Evolutionary conservation across 2,113 vertebrate genomes (phyloP).

Genomic region (Xenopus laevis): DNA sequence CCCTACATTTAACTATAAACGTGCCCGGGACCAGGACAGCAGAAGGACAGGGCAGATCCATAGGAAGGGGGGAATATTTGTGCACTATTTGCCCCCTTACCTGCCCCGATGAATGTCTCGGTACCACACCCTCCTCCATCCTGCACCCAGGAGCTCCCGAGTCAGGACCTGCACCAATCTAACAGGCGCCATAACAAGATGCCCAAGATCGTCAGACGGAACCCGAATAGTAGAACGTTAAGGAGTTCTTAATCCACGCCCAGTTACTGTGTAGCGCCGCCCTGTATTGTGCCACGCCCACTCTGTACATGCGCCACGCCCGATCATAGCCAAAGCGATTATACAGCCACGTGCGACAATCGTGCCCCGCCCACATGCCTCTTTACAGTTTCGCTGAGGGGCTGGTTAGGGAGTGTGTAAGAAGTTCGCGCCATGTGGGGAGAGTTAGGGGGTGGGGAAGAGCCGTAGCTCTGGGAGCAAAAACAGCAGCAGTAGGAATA

Average conservation of each 20-base stretch:
- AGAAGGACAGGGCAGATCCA: too few relatives aligned
- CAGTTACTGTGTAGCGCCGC: fast-evolving
- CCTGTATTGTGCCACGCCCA: too few relatives aligned
- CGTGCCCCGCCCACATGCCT: background rate
- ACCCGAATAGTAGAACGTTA: background rate
- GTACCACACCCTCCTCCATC: constrained; percentile 50
- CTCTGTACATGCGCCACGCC: too few relatives aligned
- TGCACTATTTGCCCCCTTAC: background rate
- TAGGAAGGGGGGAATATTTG: too few relatives aligned
- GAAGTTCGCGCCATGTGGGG: background rate
- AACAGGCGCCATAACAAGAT: background rate
- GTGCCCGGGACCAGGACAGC: too few relatives aligned
- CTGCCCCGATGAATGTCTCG: background rate
- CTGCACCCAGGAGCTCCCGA: background rate
- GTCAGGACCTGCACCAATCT: background rate
- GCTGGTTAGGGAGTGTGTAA: background rate
- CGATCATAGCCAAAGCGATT: too few relatives aligned
- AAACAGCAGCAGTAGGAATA: too few relatives aligned
- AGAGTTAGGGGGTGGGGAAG: background rate
- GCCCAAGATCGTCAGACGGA: background rate
- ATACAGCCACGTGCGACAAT: too few relatives aligned
- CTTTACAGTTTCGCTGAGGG: background rate
- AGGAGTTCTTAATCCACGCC: constrained; percentile 7
- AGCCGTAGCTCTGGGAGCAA: too few relatives aligned
- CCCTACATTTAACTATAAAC: too few relatives aligned